Evolutionary conservation across 2,888 invertebrate genomes (phyloP), one percentile per base, ranked within the genome.

Genomic region (Beris morrisii): DNA sequence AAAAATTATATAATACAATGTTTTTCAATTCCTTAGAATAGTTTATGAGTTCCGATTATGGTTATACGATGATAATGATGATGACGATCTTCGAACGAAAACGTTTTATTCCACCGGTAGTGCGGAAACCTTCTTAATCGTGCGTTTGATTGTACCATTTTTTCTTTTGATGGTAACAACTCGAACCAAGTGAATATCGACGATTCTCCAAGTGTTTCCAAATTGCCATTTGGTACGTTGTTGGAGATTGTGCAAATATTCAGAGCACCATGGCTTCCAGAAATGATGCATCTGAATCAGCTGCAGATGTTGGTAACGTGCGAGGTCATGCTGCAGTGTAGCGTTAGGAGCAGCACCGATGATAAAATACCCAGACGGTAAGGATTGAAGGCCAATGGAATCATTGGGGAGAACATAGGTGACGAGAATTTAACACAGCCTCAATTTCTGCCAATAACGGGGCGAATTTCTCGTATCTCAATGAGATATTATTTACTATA

Each of bases 361-460:
- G 13, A 54, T 22, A 12, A 53, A 53, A 11, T 53, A 28, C 12
- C 15, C 53, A 13, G 22, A 22, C 15, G 53, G 6, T 22, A 53
- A 28, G 28, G 5, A 6, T 22, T 53, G 5, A 22, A 11, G 28
- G 22, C 15, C 22, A 5, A 11, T 15, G 4, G 15, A 5, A 28
- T 53, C 53, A 22, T 13, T 22, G 4, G 22, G 6, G 6, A 53
- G 12, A 6, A 53, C 53, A 53, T 13, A 53, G 4, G 30, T 7
- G 53, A 12, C 53, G 13, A 6, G 53, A 53, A 11, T 22, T 53
- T 12, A 53, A 30, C 13, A 53, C 53, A 4, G 53, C 53, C 30
- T 53, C 53, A 22, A 53, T 53, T 53, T 53, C 11, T n/a, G 13
- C n/a, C 48, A 48, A 15, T 15, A 48, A n/a, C 5, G 48, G 4